These are phyloP conservation scores for Gallinago paraguaiae DNA, from an alignment of 2,113 vertebrate genomes.

Conservation along the genomic window DNA sequence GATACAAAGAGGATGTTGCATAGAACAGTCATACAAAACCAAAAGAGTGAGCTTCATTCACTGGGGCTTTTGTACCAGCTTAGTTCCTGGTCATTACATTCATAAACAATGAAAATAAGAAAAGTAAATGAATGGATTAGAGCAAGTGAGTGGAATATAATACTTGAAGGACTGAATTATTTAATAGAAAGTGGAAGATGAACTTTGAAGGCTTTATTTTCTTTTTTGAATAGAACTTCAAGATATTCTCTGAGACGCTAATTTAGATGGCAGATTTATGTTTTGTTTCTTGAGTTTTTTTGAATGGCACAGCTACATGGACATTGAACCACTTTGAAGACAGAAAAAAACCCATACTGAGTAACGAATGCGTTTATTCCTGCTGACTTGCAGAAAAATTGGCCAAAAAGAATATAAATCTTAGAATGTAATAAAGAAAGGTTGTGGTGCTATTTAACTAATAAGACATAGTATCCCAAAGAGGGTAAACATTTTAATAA, in stretches of 20 bases:
- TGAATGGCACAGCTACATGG: background rate
- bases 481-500: background rate
- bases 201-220: background rate
- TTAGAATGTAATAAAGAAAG: background rate
- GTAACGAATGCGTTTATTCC: background rate
- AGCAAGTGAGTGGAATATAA: background rate
- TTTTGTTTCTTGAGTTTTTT: background rate
- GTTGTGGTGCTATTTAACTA: background rate
- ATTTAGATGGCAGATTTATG: background rate
- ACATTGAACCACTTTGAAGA: background rate
- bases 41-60: background rate
- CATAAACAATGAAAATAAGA: slow-evolving; percentile 4
- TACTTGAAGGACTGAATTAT: background rate
- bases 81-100: background rate
- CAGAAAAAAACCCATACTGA: background rate
- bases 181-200: background rate
- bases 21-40: background rate
- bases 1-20: background rate
- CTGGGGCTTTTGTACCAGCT: background rate
- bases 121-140: slow-evolving; percentile 1
- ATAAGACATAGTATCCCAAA: background rate
- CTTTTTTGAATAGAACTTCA: background rate
- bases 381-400: background rate
- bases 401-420: background rate
- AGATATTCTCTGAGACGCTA: background rate